Evolutionary conservation across 2,888 invertebrate species (phyloP).

Genomic region (Plagiodera versicolora): DNA sequence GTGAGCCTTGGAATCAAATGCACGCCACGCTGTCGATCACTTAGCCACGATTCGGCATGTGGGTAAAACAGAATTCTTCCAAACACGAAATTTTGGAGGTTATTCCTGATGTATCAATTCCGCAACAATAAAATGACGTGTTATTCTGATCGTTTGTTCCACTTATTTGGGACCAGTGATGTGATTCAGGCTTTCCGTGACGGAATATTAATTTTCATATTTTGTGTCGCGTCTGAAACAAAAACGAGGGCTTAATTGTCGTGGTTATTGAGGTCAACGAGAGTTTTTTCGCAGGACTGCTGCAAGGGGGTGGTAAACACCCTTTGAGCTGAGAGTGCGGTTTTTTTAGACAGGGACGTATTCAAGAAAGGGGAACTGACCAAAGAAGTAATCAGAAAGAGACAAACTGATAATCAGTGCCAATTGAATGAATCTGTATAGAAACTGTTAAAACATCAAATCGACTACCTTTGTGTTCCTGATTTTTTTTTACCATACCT

Average conservation of each 20-base stretch:
- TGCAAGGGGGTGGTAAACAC: slow-evolving; percentile 16
- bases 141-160: slow-evolving; percentile 23
- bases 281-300: slow-evolving; percentile 2
- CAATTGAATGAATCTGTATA: no score
- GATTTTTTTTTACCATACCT: no score
- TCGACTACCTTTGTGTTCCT: no score
- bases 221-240: slow-evolving; percentile 13
- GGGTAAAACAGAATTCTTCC: no score
- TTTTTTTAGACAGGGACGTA: slow-evolving; percentile 13
- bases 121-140: slow-evolving; percentile 9
- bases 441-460: no score
- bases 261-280: slow-evolving; percentile 23
- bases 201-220: slow-evolving; percentile 22
- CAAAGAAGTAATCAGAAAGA: no score
- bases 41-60: no score
- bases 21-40: no score
- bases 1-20: no score
- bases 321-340: neutral
- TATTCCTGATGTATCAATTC: neutral
- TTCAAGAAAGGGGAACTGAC: no score
- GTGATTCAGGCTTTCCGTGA: slow-evolving; percentile 27
- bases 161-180: slow-evolving; percentile 21
- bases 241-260: slow-evolving; percentile 18
- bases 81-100: no score
- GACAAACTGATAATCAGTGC: no score